phyloP scores from a whole-genome alignment of 2,113 vertebrate species.

The Danio rerio region GRCz12tu NC_133176.1:43338501-43339000 shows the following conservation, averaged over 20 bases:
- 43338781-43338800: too few species aligned
- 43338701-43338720: neutral
- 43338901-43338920: too few species aligned
- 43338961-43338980: too few species aligned
- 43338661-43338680: neutral
- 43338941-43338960: too few species aligned
- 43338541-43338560: neutral
- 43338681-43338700: neutral
- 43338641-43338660: conserved; percentile 10
- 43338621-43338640: conserved; percentile 14
- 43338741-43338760: neutral
- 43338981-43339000: too few species aligned
- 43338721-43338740: neutral
- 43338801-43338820: too few species aligned
- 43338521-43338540: neutral
- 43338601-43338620: neutral
- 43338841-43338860: too few species aligned
- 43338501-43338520: neutral
- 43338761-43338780: too few species aligned
- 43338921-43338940: too few species aligned
- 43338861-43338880: too few species aligned
- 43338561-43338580: neutral
- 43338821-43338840: too few species aligned
- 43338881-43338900: too few species aligned
- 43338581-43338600: neutral